Evolutionary conservation across 30 jellyfish, hydroid and myxozoan genomes (phyloP), one percentile per base, ranked within the genome.

Genomic region (Clytia hemisphaerica): DNA sequence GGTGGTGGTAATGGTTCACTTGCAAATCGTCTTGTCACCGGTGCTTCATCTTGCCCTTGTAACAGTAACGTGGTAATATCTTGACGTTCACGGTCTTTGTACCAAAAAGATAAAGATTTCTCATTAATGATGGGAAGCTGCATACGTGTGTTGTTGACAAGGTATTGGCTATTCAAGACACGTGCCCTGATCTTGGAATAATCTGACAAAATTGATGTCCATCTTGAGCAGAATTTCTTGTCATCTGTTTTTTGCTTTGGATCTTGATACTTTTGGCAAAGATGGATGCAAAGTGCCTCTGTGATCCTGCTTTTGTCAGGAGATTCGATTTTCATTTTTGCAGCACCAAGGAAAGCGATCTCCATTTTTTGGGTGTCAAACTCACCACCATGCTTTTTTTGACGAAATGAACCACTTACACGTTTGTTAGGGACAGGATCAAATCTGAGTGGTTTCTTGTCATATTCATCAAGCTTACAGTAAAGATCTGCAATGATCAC

Each of bases 401-500:
- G 7, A 19, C 71, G 40, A 68, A 42, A 68, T 28, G 35, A 29
- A 16, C 80, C 80, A 1, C 27, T n/a, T 29, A 71, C 19, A n/a
- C 71, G 54, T 32, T 36, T 68, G 12, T 37, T 29, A 10, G 30
- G 37, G 24, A 68, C 69, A 10, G 50, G 37, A 24, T 68, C 40
- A 53, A 16, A 71, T 16, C 7, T 16, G 6, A 55, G 61, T 28
- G 76, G 83, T 38, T 32, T 29, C 46, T 49, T 51, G 62, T 71
- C 83, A 54, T 22, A 71, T 6, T 71, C 83, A 34, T 71, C 75
- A 61, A 71, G 45, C 9, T 28, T 63, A 2, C 18, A 45, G 4
- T 54, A 50, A 75, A 71, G 32, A 37, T 50, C 7, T 19, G 16
- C n/a, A 10, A 68, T 34, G 6, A 35, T 27, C 0, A 4, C 49